phyloP scores from a whole-genome alignment of 1,140 invertebrate genomes.

The Drosophila truncata region DNA sequence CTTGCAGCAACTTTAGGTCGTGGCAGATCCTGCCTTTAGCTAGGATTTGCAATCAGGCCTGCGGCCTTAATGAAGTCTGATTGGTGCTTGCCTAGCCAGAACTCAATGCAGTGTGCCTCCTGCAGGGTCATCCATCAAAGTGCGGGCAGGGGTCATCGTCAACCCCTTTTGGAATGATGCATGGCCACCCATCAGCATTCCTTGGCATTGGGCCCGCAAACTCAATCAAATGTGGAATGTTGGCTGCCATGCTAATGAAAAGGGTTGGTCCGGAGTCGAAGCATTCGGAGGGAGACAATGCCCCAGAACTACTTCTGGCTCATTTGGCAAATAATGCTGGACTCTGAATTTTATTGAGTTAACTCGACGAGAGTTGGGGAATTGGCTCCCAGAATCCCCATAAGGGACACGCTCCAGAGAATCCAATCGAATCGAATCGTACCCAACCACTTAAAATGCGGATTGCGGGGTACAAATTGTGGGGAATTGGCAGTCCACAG shows the following conservation, averaged over 20 bases:
- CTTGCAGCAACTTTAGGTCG: neutral
- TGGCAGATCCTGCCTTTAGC: no score
- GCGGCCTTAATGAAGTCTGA: constrained; percentile 37
- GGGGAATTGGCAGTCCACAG: constrained; percentile 15
- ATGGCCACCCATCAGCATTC: constrained; percentile 50
- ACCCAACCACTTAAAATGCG: constrained; percentile 48
- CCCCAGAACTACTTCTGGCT: constrained; percentile 66
- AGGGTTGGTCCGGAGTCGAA: constrained; percentile 14
- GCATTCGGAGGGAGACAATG: constrained; percentile 16
- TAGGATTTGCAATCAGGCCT: constrained; percentile 31
- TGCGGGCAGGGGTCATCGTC: neutral
- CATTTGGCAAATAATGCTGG: constrained; percentile 67
- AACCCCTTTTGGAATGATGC: constrained; percentile 40
- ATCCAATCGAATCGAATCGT: constrained; percentile 51
- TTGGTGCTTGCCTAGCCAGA: constrained; percentile 32
- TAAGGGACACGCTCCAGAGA: constrained; percentile 30
- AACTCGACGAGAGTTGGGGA: constrained; percentile 12
- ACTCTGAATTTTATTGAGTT: constrained; percentile 53
- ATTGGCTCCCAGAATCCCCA: constrained; percentile 27
- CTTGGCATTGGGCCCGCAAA: constrained; percentile 27
- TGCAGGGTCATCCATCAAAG: constrained; percentile 36
- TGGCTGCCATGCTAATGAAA: constrained; percentile 64
- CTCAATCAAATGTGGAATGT: constrained; percentile 42
- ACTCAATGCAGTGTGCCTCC: constrained; percentile 16
- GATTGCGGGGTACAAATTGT: constrained; percentile 21